phyloP scores from a whole-genome alignment of 2,797 vertebrate species.

The Sternotherus odoratus region DNA sequence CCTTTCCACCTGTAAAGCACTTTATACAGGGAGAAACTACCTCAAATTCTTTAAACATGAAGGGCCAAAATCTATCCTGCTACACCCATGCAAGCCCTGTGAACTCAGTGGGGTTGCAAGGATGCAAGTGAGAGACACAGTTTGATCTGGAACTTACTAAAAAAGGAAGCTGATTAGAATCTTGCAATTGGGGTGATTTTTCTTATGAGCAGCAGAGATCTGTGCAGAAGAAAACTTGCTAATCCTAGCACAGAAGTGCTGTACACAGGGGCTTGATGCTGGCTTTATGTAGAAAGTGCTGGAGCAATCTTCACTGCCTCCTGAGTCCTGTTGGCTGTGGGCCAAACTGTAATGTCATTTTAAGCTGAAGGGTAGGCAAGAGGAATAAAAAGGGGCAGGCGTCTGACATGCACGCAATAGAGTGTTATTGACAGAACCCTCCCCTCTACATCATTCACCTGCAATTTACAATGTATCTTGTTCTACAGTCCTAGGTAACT shows the following conservation, averaged over 20 bases:
- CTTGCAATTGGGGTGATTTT: conserved; percentile 52
- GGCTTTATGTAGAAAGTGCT: background rate
- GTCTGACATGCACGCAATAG: background rate
- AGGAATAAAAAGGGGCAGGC: background rate
- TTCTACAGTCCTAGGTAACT: background rate
- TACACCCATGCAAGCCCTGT: background rate
- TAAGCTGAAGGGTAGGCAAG: background rate
- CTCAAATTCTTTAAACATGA: conserved; percentile 54
- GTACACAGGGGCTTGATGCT: conserved; percentile 7
- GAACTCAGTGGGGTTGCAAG: conserved; percentile 59
- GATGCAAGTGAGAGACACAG: conserved; percentile 7
- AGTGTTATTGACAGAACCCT: background rate
- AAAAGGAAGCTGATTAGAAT: conserved; percentile 14
- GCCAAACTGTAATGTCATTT: background rate
- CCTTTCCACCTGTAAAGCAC: conserved; percentile 70
- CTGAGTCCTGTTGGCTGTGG: background rate
- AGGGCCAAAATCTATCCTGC: conserved; percentile 39
- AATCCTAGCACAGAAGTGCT: background rate
- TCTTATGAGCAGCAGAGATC: conserved; percentile 7
- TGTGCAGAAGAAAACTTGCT: conserved; percentile 34
- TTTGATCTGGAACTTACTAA: conserved; percentile 22
- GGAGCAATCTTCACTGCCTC: conserved; percentile 35
- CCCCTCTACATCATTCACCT: background rate
- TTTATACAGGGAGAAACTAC: conserved; percentile 53
- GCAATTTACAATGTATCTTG: background rate